Evolutionary conservation across 2,797 vertebrate genomes (phyloP).

Genomic region (Periparus ater): DNA sequence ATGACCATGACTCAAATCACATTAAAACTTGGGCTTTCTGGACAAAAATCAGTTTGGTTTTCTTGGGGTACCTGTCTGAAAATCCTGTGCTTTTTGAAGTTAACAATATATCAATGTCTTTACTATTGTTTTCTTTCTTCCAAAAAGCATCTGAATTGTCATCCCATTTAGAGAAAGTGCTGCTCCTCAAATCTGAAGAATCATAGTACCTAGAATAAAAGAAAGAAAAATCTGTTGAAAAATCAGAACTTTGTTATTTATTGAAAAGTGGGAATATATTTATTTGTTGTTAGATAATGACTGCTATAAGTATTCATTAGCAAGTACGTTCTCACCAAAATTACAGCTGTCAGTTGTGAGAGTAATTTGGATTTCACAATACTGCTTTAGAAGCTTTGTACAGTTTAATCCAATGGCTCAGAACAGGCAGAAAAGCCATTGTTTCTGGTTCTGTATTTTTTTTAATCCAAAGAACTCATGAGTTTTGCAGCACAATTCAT

Average conservation of each 20-base stretch:
- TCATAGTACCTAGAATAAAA: slow-evolving; percentile 77
- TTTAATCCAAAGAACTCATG: background rate
- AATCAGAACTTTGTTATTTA: background rate
- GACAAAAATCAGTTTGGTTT: background rate
- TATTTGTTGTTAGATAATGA: background rate
- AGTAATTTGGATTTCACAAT: background rate
- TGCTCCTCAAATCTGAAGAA: slow-evolving; percentile 74
- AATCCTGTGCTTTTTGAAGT: slow-evolving; percentile 73
- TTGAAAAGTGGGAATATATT: background rate
- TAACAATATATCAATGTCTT: slow-evolving; percentile 78
- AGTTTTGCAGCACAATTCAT: background rate
- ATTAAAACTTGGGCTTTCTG: background rate
- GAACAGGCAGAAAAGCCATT: background rate
- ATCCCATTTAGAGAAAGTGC: slow-evolving; percentile 83
- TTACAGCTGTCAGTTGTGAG: background rate
- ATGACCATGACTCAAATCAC: background rate
- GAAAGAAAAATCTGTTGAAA: background rate
- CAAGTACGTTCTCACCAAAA: background rate
- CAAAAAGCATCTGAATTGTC: slow-evolving; percentile 80
- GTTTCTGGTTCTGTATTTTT: background rate
- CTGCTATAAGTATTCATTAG: background rate
- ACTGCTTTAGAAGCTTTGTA: background rate
- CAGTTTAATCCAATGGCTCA: background rate
- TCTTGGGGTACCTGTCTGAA: slow-evolving; percentile 79
- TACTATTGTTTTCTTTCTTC: slow-evolving; percentile 81